phyloP scores from a whole-genome alignment of 2,888 invertebrate genomes.

The Phortica magna region DNA sequence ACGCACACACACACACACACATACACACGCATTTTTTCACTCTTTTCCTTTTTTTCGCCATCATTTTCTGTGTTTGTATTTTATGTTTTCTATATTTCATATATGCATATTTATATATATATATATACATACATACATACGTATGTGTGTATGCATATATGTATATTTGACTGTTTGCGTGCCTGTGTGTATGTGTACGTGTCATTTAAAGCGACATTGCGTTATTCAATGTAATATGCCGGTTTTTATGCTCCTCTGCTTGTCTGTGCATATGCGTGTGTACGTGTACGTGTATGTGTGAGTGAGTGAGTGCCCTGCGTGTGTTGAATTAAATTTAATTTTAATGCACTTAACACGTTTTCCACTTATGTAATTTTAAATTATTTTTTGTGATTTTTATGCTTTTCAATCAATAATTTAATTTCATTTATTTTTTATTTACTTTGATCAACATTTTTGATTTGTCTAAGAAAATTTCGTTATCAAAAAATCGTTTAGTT shows the following conservation, averaged over 20 bases:
- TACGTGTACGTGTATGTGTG: background rate
- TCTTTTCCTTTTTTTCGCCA: background rate
- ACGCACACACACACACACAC: constrained; percentile 9
- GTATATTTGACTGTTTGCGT: background rate
- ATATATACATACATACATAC: background rate
- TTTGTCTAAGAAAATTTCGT: too few relatives aligned
- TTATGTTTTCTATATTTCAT: background rate
- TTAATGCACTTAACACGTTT: constrained; percentile 70
- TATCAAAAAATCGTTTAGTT: too few relatives aligned
- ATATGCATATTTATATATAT: background rate
- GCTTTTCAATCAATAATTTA: constrained; percentile 24
- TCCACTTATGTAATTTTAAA: constrained; percentile 62
- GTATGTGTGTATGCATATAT: background rate
- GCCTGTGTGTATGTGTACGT: background rate
- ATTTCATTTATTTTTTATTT: background rate
- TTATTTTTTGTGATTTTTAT: constrained; percentile 35
- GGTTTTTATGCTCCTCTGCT: background rate
- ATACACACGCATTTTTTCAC: background rate
- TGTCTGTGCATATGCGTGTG: background rate
- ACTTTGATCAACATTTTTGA: background rate
- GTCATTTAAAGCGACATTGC: constrained; percentile 10
- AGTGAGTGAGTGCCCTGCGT: background rate
- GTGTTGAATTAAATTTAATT: constrained; percentile 61
- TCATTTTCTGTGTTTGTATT: background rate
- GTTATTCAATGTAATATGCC: constrained; percentile 16